Percentiles rank a stretch among this genome's conserved stretches.
Evolutionary conservation across 2,797 vertebrate species (phyloP).

Genomic region (Leucoraja ocellata): DNA sequence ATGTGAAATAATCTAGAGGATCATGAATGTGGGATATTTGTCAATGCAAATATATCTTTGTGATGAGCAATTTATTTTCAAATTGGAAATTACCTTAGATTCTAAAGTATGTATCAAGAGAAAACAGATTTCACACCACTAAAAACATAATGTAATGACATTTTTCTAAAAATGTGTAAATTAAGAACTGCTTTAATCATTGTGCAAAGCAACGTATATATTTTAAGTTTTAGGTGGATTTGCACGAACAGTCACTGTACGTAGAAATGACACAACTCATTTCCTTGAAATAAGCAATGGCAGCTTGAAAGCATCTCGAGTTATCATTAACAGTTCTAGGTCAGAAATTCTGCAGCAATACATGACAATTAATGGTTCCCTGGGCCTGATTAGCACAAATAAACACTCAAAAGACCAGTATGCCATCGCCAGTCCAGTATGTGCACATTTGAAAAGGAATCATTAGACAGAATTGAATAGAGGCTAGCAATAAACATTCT

Average conservation of each 20-base stretch:
- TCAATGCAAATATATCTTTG: neutral
- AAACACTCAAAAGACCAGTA: neutral
- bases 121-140: neutral
- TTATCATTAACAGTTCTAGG: conserved; percentile 3
- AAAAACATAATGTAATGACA: neutral
- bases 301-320: neutral
- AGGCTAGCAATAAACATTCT: neutral
- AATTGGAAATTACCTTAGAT: neutral
- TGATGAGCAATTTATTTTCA: neutral
- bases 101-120: neutral
- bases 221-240: neutral
- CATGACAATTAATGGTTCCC: neutral
- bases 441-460: neutral
- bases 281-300: conserved; percentile 5
- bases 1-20: neutral
- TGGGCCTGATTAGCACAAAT: neutral
- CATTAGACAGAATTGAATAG: neutral
- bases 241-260: neutral
- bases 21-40: neutral
- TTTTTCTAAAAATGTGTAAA: neutral
- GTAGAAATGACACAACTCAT: neutral
- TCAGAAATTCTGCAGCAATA: neutral
- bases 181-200: neutral
- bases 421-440: neutral
- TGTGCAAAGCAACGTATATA: neutral